A percentile compares a stretch with the other conserved stretches of the same genome.
Conservation (phyloP, 2,797 vertebrate species). For the Choloepus didactylus region DNA sequence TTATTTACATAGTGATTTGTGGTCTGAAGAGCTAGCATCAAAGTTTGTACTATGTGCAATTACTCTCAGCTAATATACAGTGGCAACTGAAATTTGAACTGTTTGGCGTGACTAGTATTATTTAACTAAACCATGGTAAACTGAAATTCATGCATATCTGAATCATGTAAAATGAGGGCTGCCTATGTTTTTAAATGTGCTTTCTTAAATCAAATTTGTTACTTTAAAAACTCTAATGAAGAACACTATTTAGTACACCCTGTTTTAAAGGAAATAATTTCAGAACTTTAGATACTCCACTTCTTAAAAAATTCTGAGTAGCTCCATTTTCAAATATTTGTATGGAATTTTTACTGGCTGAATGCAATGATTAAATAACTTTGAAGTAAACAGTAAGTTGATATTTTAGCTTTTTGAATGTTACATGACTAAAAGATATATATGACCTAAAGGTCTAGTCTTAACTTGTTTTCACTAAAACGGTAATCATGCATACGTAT, state of each 20-base stretch:
- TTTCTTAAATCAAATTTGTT: conserved; percentile 37
- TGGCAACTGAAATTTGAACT: background rate
- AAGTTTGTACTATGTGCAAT: background rate
- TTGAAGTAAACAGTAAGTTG: conserved; percentile 15
- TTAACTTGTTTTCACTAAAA: conserved; percentile 27
- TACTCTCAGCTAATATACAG: background rate
- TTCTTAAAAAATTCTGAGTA: conserved; percentile 33
- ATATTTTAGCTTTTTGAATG: conserved; percentile 36
- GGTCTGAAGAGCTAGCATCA: background rate
- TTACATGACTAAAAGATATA: background rate
- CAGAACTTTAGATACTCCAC: background rate
- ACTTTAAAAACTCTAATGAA: background rate
- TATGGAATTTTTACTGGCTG: background rate
- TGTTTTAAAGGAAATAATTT: conserved; percentile 59
- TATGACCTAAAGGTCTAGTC: conserved; percentile 34
- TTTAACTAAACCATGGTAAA: background rate
- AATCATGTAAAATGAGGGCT: background rate
- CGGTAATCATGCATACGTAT: background rate
- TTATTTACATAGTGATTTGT: background rate
- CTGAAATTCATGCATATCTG: background rate
- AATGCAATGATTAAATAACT: conserved; percentile 24
- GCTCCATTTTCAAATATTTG: background rate
- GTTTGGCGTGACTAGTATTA: background rate
- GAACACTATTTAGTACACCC: background rate
- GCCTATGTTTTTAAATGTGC: conserved; percentile 46